phyloP scores from a whole-genome alignment of 1,140 invertebrate species.

The Trinorchestia longiramus region DNA sequence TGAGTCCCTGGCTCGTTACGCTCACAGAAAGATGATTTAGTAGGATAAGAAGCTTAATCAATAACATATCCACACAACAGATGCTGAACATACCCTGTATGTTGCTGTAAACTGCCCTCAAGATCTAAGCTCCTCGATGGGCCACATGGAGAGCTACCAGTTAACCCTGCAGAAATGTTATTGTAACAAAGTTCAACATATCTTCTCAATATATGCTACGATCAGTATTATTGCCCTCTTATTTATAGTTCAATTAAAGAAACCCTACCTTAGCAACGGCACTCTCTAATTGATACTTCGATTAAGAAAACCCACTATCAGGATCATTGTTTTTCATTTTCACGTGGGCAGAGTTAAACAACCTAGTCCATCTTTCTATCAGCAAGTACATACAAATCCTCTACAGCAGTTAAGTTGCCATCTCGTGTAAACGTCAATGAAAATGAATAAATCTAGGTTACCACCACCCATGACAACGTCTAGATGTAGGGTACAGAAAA shows the following conservation, averaged over 20 bases:
- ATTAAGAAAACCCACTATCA: neutral
- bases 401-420: no score
- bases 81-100: neutral
- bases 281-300: neutral
- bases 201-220: neutral
- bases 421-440: no score
- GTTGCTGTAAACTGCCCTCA: neutral
- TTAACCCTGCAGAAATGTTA: neutral
- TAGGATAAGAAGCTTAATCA: neutral
- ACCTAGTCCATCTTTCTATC: no score
- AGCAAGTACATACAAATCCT: no score
- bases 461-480: no score
- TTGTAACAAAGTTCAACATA: neutral
- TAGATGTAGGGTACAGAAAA: no score
- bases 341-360: neutral
- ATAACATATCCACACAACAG: neutral
- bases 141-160: neutral
- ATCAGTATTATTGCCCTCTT: neutral
- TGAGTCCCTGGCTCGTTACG: neutral
- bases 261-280: no score
- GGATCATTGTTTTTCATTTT: neutral
- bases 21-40: neutral
- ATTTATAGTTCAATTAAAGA: no score
- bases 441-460: no score
- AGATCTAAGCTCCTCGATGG: neutral